phyloP scores from a whole-genome alignment of 92 coral and sea anemone genomes.

The Hydrozoanthus gracilis region DNA sequence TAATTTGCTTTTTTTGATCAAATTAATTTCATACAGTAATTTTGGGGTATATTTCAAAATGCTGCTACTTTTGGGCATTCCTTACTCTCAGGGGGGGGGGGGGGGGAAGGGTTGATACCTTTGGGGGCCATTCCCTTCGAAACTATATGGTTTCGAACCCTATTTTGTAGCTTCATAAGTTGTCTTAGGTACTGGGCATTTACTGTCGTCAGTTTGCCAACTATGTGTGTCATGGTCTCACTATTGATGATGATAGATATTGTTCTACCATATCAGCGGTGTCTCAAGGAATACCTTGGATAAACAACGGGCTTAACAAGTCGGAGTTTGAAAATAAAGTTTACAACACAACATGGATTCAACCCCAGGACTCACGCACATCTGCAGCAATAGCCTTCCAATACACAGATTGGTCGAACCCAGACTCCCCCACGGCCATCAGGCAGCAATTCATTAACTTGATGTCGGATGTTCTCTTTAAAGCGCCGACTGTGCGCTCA shows the following conservation, averaged over 20 bases:
- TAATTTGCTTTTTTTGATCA: too few species aligned
- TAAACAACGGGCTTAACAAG: constrained; percentile 48
- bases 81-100: too few species aligned
- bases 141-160: too few species aligned
- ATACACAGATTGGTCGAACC: constrained; percentile 26
- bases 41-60: too few species aligned
- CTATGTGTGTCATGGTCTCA: too few species aligned
- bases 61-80: too few species aligned
- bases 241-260: neutral
- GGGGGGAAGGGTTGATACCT: too few species aligned
- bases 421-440: neutral
- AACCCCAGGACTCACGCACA: constrained; percentile 41
- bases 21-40: too few species aligned
- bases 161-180: too few species aligned
- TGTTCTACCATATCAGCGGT: constrained; percentile 32
- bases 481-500: constrained; percentile 32
- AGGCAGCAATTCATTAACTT: constrained; percentile 19
- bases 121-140: too few species aligned
- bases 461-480: constrained; percentile 22
- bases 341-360: constrained; percentile 27
- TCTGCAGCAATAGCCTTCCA: constrained; percentile 21
- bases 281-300: constrained; percentile 45
- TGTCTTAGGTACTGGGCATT: too few species aligned
- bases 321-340: constrained; percentile 47
- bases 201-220: too few species aligned